Evolutionary conservation across 2,113 vertebrate species (phyloP).

Genomic region (Condylura cristata): DNA sequence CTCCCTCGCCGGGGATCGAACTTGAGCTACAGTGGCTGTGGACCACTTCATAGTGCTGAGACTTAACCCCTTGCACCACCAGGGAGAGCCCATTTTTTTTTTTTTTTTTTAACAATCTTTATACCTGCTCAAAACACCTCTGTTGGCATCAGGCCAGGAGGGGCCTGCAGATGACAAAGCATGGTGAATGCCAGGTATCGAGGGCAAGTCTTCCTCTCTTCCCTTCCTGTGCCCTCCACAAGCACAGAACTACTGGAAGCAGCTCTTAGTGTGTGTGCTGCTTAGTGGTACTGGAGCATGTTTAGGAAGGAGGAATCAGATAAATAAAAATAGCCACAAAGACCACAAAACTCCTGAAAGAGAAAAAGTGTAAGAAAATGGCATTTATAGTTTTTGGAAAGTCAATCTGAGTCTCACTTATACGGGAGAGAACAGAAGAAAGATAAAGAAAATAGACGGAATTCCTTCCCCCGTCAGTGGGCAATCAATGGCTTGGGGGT

Average conservation of each 20-base stretch:
- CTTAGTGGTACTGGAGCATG: background rate
- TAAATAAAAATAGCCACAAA: background rate
- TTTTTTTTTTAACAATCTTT: no score
- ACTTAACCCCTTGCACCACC: no score
- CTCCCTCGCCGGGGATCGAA: no score
- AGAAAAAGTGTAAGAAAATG: background rate
- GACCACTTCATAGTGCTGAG: no score
- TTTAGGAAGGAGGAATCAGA: background rate
- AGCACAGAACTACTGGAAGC: background rate
- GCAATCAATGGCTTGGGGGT: background rate
- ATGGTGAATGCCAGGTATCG: background rate
- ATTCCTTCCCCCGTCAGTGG: background rate
- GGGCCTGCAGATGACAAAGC: background rate
- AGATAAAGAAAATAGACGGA: background rate
- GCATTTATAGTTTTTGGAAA: background rate
- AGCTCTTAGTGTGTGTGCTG: accelerated
- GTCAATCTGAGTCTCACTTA: background rate
- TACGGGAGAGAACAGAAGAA: background rate
- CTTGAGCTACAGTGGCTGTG: no score
- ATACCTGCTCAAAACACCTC: background rate
- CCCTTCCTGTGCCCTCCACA: accelerated
- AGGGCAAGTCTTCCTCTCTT: no score
- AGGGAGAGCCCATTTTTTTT: no score
- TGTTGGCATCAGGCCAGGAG: background rate
- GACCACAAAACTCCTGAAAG: background rate